Evolutionary conservation across 2,797 vertebrate species (phyloP).

Genomic region (Synaphobranchus kaupii): DNA sequence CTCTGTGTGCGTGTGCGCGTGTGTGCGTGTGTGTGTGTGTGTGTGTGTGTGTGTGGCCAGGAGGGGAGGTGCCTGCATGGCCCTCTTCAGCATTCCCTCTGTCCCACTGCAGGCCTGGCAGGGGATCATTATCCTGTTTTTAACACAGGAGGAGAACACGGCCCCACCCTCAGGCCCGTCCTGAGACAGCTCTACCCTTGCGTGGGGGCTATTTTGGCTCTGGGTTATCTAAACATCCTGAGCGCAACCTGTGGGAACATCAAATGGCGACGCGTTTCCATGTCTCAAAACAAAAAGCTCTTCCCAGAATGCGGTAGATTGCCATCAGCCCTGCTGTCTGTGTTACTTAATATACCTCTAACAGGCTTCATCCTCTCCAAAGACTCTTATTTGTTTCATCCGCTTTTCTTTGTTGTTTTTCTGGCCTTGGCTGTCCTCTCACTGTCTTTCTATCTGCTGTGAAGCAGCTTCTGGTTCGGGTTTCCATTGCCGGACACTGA

Average conservation of each 20-base stretch:
- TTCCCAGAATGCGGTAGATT: slow-evolving; percentile 5
- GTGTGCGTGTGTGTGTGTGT: neutral
- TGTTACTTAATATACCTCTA: neutral
- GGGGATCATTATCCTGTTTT: slow-evolving; percentile 3
- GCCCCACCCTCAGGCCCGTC: neutral
- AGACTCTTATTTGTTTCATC: neutral
- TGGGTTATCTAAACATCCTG: slow-evolving; percentile 21
- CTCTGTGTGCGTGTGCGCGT: too few relatives aligned
- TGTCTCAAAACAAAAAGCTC: neutral
- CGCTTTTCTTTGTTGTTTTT: neutral
- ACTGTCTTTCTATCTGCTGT: neutral
- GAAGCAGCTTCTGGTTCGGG: neutral
- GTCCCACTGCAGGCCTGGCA: neutral
- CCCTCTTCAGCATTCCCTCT: neutral
- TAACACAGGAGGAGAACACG: neutral
- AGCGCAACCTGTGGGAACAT: slow-evolving; percentile 19
- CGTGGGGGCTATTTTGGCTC: neutral
- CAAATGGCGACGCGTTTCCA: neutral
- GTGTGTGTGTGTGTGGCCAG: neutral
- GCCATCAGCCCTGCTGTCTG: neutral
- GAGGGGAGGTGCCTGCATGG: neutral
- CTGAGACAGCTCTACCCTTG: slow-evolving; percentile 5
- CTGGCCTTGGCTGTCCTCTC: neutral
- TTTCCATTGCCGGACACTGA: neutral
- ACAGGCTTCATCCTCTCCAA: neutral